Evolutionary conservation across 2,888 invertebrate genomes (phyloP), one percentile per base, ranked within the genome.

Genomic region (Pollenia amentaria): DNA sequence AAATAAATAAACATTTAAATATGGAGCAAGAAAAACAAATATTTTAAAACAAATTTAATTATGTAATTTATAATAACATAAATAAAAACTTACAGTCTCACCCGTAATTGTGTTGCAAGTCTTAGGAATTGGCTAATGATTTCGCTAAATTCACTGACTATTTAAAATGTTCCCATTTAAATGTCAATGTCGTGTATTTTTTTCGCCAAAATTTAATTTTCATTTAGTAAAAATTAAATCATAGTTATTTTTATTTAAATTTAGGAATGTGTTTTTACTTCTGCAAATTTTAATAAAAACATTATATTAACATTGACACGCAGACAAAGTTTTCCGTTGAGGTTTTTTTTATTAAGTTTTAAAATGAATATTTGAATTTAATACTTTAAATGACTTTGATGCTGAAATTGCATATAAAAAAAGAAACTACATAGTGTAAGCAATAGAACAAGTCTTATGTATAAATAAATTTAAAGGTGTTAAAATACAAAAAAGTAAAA

Each of bases 171-270:
- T 29, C 1, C 7, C 4, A 10, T 40, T 51, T 38, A 1, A 16
- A 0, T 6, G 2, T 7, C 29, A 10, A n/a, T n/a, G n/a, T 10
- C 48, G 29, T 48, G 12, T 44, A 44, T 1, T 0, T 48, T 48
- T 40, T 51, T 40, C 46, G 21, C 16, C n/a, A 3, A 57, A 53
- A 73, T 73, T 72, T 40, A 48, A 57, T 67, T 57, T 81, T 65
- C 57, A 75, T 55, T 65, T 73, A 57, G 16, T 48, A 65, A n/a
- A 55, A 81, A 75, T 81, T 81, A 53, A 75, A 82, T 53, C 11
- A 53, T 60, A 75, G 62, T 82, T 82, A 75, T 46, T 75, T 67
- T 76, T 44, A 76, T 62, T 83, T 62, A 69, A 82, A 44, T 42
- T 3, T 40, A 14, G 57, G 51, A 38, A 10, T 48, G 21, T 67